These are phyloP conservation scores for Allophyes oxyacanthae DNA, from an alignment of 2,888 invertebrate genomes.

Conservation along the genomic window DNA sequence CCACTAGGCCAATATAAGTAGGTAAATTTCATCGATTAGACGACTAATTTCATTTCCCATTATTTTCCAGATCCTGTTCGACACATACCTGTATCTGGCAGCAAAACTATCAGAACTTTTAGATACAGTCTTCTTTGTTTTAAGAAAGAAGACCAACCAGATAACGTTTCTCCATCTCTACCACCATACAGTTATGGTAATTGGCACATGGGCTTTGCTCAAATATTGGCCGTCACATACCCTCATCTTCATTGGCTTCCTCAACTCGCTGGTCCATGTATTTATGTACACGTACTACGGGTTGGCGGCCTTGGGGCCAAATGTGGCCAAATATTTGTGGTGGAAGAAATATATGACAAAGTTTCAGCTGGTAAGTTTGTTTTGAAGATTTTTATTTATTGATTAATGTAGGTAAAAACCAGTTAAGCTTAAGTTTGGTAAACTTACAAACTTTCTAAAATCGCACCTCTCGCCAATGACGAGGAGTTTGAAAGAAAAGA, in stretches of 20 bases:
- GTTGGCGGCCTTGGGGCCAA: conserved; percentile 93
- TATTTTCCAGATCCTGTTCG: conserved; percentile 79
- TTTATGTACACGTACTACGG: conserved; percentile 95
- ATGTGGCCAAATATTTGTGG: conserved; percentile 93
- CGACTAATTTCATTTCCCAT: no score
- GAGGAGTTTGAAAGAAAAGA: no score
- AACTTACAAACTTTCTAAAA: no score
- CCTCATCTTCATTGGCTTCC: conserved; percentile 91
- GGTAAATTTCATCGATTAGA: no score
- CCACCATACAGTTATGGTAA: conserved; percentile 94
- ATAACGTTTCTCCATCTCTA: conserved; percentile 96
- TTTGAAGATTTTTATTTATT: not conserved
- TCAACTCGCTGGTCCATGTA: conserved; percentile 94
- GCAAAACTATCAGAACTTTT: conserved; percentile 93
- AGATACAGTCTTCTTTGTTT: conserved; percentile 96
- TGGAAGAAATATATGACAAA: conserved; percentile 96
- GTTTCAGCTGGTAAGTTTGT: conserved; percentile 91
- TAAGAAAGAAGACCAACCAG: conserved; percentile 94
- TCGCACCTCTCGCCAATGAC: no score
- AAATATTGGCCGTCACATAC: conserved; percentile 94
- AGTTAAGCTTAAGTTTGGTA: no score
- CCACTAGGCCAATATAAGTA: no score
- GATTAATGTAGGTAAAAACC: no score
- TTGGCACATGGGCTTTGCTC: conserved; percentile 93
- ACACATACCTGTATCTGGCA: conserved; percentile 91